Conservation (phyloP, 2,888 invertebrate genomes). For the Phyllotreta striolata region DNA sequence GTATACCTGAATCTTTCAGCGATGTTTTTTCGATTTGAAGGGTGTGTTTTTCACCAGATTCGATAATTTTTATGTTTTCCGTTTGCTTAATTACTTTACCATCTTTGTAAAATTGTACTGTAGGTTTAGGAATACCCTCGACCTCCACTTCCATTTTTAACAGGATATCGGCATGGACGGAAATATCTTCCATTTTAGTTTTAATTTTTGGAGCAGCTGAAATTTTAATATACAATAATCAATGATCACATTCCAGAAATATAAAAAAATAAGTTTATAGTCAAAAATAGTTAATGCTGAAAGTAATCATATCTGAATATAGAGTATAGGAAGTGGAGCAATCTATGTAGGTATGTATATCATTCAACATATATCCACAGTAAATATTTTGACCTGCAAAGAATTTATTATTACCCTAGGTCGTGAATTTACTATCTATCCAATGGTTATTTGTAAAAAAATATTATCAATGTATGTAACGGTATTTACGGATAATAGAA, state of each 20-base stretch:
- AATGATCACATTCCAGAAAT: background rate
- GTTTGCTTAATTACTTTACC: conserved; percentile 79
- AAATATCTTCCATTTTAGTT: conserved; percentile 78
- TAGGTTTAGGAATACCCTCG: conserved; percentile 83
- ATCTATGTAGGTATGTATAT: too few species aligned
- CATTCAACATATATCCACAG: too few species aligned
- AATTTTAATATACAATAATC: conserved; percentile 31
- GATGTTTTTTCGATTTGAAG: conserved; percentile 76
- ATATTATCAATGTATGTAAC: too few species aligned
- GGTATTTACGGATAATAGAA: too few species aligned
- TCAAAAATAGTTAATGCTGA: background rate
- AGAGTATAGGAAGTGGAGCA: background rate
- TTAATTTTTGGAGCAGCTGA: conserved; percentile 84
- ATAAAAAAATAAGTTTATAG: background rate
- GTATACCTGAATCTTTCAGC: conserved; percentile 76
- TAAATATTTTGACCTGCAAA: too few species aligned
- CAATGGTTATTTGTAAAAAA: too few species aligned
- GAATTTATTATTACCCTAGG: too few species aligned
- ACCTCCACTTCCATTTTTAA: conserved; percentile 83
- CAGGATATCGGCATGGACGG: conserved; percentile 74
- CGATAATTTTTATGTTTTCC: conserved; percentile 75
- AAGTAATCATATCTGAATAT: background rate
- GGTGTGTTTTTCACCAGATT: conserved; percentile 75
- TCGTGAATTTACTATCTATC: too few species aligned
- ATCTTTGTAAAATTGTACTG: conserved; percentile 87